Percentiles rank a stretch among this genome's conserved stretches.
Conservation (phyloP, 2,113 vertebrate species). For the Sprattus sprattus region DNA sequence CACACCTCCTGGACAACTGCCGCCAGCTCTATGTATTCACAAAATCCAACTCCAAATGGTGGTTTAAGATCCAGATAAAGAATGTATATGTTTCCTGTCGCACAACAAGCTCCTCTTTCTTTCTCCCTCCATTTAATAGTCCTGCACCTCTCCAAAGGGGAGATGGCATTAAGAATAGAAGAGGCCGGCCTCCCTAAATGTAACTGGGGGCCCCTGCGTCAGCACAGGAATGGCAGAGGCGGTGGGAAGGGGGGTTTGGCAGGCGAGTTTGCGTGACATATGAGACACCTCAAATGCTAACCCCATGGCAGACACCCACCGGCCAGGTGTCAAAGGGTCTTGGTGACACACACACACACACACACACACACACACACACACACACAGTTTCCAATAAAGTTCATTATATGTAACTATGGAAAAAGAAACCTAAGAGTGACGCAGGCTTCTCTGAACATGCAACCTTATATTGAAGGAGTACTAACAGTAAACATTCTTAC, state of each 20-base stretch:
- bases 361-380: not conserved
- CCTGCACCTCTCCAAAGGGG: constrained; percentile 56
- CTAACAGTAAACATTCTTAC: not conserved
- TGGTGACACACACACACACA: constrained; percentile 15
- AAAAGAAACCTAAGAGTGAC: constrained; percentile 30
- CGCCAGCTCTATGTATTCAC: constrained; percentile 57
- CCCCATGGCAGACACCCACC: constrained; percentile 54
- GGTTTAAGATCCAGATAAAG: not conserved
- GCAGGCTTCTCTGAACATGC: not conserved
- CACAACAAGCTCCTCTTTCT: constrained; percentile 20
- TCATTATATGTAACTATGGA: constrained; percentile 30
- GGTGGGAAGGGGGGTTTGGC: constrained; percentile 63
- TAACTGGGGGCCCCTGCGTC: constrained; percentile 63
- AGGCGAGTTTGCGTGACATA: constrained; percentile 60
- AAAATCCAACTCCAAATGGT: not conserved
- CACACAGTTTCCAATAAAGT: constrained; percentile 48
- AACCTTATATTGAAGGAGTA: not conserved
- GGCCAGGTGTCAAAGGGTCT: constrained; percentile 66
- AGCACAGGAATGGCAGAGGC: constrained; percentile 61
- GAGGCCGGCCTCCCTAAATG: constrained; percentile 70
- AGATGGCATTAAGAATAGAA: constrained; percentile 61
- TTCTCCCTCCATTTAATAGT: constrained; percentile 47
- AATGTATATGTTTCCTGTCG: not conserved
- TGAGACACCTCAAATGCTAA: constrained; percentile 74
- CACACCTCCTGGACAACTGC: constrained; percentile 40